A percentile compares a stretch with the other conserved stretches of the same genome.
Evolutionary conservation across 2,888 invertebrate species (phyloP).

Genomic region (Hydrotaea diabolus): DNA sequence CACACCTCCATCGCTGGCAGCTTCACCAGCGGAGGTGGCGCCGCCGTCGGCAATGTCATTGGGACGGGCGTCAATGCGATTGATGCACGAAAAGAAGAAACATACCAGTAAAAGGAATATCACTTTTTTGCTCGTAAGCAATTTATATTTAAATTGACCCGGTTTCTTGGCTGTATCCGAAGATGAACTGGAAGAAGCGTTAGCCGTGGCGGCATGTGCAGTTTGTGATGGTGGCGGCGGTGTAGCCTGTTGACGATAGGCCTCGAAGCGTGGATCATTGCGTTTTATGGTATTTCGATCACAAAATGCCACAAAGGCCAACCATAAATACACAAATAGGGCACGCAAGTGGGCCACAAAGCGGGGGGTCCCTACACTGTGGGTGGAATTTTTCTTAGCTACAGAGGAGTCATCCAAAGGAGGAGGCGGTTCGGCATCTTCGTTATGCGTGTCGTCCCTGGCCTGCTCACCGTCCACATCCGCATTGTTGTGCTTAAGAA

Average conservation of each 20-base stretch:
- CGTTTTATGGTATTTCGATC: conserved; percentile 70
- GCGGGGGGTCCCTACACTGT: neutral
- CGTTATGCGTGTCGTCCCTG: too few relatives aligned
- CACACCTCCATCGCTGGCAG: conserved; percentile 37
- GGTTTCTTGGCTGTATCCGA: conserved; percentile 17
- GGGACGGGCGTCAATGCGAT: conserved; percentile 78
- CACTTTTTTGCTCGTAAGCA: conserved; percentile 70
- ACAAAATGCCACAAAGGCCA: conserved; percentile 70
- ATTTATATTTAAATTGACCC: conserved; percentile 59
- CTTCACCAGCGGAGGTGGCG: conserved; percentile 30
- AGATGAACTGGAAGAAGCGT: conserved; percentile 1
- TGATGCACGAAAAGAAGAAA: conserved; percentile 73
- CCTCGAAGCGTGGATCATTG: conserved; percentile 68
- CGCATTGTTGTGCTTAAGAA: conserved; percentile 49
- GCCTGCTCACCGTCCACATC: neutral
- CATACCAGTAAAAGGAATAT: conserved; percentile 72
- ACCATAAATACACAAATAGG: conserved; percentile 66
- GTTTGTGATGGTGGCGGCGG: conserved; percentile 27
- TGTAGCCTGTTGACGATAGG: conserved; percentile 29
- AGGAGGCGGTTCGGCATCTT: neutral
- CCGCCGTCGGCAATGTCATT: conserved; percentile 71
- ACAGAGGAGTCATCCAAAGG: neutral
- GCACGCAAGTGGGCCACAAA: conserved; percentile 44
- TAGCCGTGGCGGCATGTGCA: conserved; percentile 5
- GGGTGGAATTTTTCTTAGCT: neutral